Percentiles rank a stretch among this genome's conserved stretches.
phyloP scores from a whole-genome alignment of 2,113 vertebrate genomes.

The Puntigrus tetrazona region DNA sequence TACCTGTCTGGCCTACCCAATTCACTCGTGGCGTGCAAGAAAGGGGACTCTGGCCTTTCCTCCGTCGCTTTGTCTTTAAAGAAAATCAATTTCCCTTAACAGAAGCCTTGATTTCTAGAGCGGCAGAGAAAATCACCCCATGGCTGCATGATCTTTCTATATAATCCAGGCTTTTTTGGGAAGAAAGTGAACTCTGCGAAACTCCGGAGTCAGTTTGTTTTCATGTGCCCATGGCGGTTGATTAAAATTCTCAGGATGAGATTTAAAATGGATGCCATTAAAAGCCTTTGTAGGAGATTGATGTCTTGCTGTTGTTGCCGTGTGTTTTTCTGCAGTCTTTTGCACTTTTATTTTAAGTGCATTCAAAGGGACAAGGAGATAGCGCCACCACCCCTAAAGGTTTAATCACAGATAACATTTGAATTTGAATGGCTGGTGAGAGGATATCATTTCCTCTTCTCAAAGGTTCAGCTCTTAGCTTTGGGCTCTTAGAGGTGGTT shows the following conservation, averaged over 20 bases:
- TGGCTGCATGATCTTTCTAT: constrained; percentile 44
- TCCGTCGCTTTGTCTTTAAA: constrained; percentile 10
- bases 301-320: background rate
- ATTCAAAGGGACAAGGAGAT: background rate
- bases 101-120: constrained; percentile 26
- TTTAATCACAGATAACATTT: constrained; percentile 45
- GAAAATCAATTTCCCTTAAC: constrained; percentile 44
- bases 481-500: constrained; percentile 24
- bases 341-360: constrained; percentile 15
- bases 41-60: background rate
- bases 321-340: background rate
- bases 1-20: background rate
- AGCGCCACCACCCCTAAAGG: background rate
- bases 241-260: constrained; percentile 12
- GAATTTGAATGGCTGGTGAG: constrained; percentile 42
- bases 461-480: constrained; percentile 14
- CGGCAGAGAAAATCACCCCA: constrained; percentile 35
- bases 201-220: background rate
- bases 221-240: background rate
- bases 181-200: constrained; percentile 20
- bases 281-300: constrained; percentile 29
- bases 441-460: constrained; percentile 37
- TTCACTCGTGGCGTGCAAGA: background rate
- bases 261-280: constrained; percentile 39
- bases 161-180: constrained; percentile 25